Evolutionary conservation across 2,113 vertebrate genomes (phyloP).

Genomic region (Plotosus lineatus): DNA sequence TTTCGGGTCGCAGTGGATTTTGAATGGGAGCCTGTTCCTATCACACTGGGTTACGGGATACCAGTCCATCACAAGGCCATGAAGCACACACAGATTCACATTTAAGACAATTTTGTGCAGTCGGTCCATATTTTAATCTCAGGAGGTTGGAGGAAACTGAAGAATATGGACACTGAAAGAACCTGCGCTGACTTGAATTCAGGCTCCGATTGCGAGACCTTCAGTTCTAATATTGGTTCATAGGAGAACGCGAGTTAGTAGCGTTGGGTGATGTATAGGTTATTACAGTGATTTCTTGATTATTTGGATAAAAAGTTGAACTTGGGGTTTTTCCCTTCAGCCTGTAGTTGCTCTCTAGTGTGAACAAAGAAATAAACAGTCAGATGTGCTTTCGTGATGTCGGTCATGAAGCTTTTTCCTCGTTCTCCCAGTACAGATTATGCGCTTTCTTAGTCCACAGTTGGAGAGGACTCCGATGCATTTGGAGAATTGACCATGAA

Average conservation of each 20-base stretch:
- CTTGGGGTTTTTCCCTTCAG: background rate
- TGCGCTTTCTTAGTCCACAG: slow-evolving; percentile 10
- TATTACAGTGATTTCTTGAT: background rate
- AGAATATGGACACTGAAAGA: background rate
- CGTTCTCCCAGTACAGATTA: slow-evolving; percentile 24
- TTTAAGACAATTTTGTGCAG: background rate
- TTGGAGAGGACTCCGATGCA: background rate
- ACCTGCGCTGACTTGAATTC: background rate
- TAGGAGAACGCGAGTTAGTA: too few species aligned
- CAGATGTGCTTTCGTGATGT: slow-evolving; percentile 13
- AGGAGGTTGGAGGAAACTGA: background rate
- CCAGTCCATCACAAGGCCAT: too few species aligned
- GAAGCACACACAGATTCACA: too few species aligned
- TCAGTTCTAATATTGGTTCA: background rate
- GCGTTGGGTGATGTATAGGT: background rate
- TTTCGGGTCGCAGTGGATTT: too few species aligned
- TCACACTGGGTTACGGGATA: too few species aligned
- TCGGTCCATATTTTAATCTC: background rate
- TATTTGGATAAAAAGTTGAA: background rate
- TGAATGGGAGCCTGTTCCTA: too few species aligned
- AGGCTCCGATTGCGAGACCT: too few species aligned
- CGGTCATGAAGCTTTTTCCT: slow-evolving; percentile 25
- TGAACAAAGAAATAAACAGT: background rate
- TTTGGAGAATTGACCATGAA: background rate
- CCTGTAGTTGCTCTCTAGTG: background rate